These are phyloP conservation scores for Coregonus sp. DNA, from an alignment of 2,797 vertebrate species.

Conservation along the genomic window DNA sequence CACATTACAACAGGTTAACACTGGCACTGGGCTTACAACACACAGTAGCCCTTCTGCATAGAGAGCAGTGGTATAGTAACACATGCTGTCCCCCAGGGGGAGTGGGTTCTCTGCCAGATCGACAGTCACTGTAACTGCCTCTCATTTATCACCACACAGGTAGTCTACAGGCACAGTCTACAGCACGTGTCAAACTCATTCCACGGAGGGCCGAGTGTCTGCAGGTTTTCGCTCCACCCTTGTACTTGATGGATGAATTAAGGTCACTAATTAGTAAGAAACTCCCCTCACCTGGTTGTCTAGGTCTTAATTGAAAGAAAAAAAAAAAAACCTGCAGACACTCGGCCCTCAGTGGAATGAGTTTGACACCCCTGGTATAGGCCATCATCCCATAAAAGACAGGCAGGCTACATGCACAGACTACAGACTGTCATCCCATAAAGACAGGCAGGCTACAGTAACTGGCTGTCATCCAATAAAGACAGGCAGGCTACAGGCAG, in stretches of 20 bases:
- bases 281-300: no score
- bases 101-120: constrained; percentile 63
- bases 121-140: neutral
- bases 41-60: neutral
- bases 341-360: no score
- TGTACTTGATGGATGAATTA: no score
- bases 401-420: neutral
- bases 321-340: fast-evolving
- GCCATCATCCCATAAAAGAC: no score
- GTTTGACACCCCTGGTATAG: no score
- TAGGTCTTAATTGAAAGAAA: no score
- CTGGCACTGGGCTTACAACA: neutral
- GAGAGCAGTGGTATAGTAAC: neutral
- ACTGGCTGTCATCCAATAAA: no score
- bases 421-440: neutral
- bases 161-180: neutral
- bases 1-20: neutral
- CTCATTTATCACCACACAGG: neutral
- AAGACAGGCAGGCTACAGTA: constrained; percentile 49
- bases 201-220: no score
- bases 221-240: no score
- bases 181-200: neutral
- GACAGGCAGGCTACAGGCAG: no score
- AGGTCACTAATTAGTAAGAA: no score
- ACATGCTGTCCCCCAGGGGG: constrained; percentile 58